Evolutionary conservation across 2,888 invertebrate genomes (phyloP), one percentile per base, ranked within the genome.

Genomic region (Apodemia hepburni): DNA sequence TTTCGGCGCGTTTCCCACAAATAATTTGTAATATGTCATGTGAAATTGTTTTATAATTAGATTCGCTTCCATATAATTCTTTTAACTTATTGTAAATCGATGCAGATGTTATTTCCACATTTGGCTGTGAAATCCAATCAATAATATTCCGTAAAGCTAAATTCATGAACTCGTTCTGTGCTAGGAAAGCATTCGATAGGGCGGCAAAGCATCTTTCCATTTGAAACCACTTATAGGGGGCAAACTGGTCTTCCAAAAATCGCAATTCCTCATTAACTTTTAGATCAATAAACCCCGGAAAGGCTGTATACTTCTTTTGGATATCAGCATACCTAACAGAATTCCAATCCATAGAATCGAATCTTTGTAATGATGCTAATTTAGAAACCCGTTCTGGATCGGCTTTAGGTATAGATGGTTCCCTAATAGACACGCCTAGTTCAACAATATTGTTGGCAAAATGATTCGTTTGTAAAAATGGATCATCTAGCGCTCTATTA

Each of bases 141-240:
- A 67, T 59, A 7, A 69, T 6, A 9, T 7, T 61, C 45, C 60
- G 66, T 33, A 68, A 62, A 29, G 66, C 58, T 5, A 17, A 9
- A 61, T 68, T 66, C 7, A 67, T 51, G 8, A 18, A 17, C 17
- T 68, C 64, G 33, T 67, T 69, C 60, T 68, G 68, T 47, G 64
- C 65, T 18, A 70, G 58, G 57, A 69, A 58, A 0, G 68, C 70
- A 62, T 69, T 68, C 0, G 68, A 66, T 51, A 68, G 61, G 2
- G 68, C 66, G 8, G 69, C 68, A 57, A 66, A 33, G 65, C 65
- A 68, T 49, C 66, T 66, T 64, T 68, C 68, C 64, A 68, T 65
- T 60, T 65, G 64, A 47, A 33, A 33, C 33, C 33, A 33, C 15
- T 29, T 51, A 0, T 64, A 9, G 0, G 60, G 65, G 18, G 60